Base-by-base conservation (phyloP, 1,140 invertebrate genomes). In the Ctenoplectra terminalis region DNA sequence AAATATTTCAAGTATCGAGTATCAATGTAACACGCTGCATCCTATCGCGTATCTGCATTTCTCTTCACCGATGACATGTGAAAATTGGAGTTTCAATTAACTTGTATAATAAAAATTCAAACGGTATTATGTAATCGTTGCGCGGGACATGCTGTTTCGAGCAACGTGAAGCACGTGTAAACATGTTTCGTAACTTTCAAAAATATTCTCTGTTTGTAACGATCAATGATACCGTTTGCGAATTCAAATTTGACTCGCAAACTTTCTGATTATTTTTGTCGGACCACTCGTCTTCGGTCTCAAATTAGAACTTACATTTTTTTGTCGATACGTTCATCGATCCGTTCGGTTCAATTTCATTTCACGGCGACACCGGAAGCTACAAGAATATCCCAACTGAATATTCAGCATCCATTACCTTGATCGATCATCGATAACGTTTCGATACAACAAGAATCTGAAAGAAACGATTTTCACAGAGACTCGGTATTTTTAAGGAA, bases 401-500 rank as follows among this genome's bases (percentile, higher is more conserved):
- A 43, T 46, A 43, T 63, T 20, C 11, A 74, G 31, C 61, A 13
- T 46, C 60, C 4, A 17, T 20, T 8, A 34, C 40, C 23, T 29
- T 8, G 31, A 11, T 20, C 29, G 31, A 20, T 29, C 29, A 3
- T 69, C 7, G 20, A 13, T 6, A 48, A 58, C 15, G 20, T 29
- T 15, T 2, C 5, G 13, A 17, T 15, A 3, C 7, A 46, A n/a
- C 13, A 4, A 77, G 26, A 52, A 56, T 15, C 29, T 4, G 52
- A 0, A 56, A 7, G 29, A 11, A 64, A 54, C 20, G n/a, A 73
- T 75, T 17, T 74, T 71, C 50, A 7, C 48, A 48, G 71, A 11
- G 26, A 52, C 8, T 11, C 34, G 9, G 37, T 78, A 56, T 48
- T 72, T 61, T 40, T 60, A 66, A 61, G 52, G 46, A 23, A 69